phyloP scores from a whole-genome alignment of 2,797 vertebrate genomes.

The Crypturellus tataupa region DNA sequence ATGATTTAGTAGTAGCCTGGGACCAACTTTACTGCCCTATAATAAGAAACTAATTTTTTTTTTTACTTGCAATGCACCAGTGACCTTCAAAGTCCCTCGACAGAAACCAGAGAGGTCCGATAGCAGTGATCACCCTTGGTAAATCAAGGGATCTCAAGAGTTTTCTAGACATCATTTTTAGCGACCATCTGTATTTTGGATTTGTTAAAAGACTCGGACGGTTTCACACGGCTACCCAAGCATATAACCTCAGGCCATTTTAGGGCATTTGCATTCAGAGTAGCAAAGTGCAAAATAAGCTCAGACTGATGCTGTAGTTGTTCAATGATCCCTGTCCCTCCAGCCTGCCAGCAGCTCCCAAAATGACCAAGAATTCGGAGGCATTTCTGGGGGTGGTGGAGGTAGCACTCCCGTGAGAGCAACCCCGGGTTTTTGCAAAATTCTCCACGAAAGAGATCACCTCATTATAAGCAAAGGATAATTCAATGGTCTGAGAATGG shows the following conservation, averaged over 20 bases:
- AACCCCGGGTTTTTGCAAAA: background rate
- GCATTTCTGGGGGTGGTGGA: background rate
- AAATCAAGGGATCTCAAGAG: background rate
- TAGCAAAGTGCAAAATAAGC: constrained; percentile 34
- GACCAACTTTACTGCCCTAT: background rate
- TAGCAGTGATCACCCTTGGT: background rate
- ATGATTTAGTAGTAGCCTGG: background rate
- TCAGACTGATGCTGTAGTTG: constrained; percentile 35
- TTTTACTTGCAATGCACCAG: background rate
- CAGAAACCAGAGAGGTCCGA: background rate
- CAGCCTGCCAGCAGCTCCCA: constrained; percentile 22
- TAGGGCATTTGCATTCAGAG: constrained; percentile 24
- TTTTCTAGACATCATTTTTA: constrained; percentile 35
- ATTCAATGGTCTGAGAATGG: background rate
- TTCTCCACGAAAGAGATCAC: background rate
- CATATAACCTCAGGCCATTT: background rate
- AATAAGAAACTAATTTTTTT: background rate
- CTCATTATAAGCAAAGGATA: background rate
- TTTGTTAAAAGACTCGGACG: background rate
- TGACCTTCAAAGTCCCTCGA: constrained; percentile 24
- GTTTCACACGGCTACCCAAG: constrained; percentile 24
- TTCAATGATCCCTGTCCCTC: background rate
- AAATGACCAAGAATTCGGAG: background rate
- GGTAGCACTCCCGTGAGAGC: background rate
- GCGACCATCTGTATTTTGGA: background rate